A percentile compares a stretch with the other conserved stretches of the same genome.
Evolutionary conservation across 2,888 invertebrate genomes (phyloP).

Genomic region (Corythucha ciliata): DNA sequence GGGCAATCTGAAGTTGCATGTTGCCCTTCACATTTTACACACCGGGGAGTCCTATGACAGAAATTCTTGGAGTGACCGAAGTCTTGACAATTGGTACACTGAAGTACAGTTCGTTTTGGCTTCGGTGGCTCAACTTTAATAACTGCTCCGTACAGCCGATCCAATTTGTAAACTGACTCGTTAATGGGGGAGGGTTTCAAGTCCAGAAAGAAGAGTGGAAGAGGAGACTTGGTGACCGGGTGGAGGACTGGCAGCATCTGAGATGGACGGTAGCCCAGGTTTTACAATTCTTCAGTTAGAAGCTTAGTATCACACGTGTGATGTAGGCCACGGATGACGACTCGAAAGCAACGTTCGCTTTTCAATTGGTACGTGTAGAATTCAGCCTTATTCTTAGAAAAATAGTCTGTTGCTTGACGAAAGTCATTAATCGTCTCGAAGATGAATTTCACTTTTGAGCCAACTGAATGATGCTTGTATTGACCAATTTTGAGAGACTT

Average conservation of each 20-base stretch:
- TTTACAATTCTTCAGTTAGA: not conserved
- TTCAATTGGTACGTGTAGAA: no score
- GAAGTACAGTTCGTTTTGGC: not conserved
- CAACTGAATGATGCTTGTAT: not conserved
- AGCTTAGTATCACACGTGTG: not conserved
- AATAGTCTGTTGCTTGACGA: not conserved
- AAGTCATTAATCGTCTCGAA: conserved; percentile 1
- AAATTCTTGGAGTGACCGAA: conserved; percentile 1
- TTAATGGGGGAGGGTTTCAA: conserved; percentile 1
- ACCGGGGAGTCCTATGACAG: not conserved
- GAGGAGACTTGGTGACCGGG: conserved; percentile 9
- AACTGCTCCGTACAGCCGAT: not conserved
- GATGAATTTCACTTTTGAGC: not conserved
- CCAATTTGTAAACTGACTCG: not conserved
- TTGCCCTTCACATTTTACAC: not conserved
- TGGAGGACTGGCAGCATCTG: conserved; percentile 5
- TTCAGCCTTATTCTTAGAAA: not conserved
- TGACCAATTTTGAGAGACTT: not conserved
- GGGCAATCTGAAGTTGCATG: no score
- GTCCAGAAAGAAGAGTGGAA: conserved; percentile 14
- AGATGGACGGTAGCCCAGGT: not conserved
- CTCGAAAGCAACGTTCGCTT: not conserved
- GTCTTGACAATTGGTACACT: not conserved
- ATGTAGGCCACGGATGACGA: conserved; percentile 4
- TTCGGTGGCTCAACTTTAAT: conserved; percentile 1